These are phyloP conservation scores for Spondyliosoma cantharus DNA, from an alignment of 2,797 vertebrate genomes.

Conservation along the genomic window DNA sequence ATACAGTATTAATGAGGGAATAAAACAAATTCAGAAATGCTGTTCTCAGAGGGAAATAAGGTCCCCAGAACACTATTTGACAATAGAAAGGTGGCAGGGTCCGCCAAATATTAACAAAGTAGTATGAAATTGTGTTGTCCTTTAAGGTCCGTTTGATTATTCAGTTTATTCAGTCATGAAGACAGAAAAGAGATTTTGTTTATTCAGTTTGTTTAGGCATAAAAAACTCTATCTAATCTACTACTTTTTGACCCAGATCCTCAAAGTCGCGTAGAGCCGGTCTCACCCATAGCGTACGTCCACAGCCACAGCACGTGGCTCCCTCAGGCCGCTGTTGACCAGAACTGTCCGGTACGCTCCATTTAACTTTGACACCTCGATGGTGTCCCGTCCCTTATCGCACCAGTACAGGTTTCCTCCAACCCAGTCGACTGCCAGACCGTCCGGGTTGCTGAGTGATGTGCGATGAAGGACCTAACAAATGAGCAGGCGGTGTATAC, in stretches of 20 bases:
- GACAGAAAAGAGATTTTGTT: too few relatives aligned
- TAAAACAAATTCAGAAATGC: too few relatives aligned
- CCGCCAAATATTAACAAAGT: too few relatives aligned
- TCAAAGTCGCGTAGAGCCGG: background rate
- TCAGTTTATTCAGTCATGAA: too few relatives aligned
- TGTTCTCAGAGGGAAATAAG: too few relatives aligned
- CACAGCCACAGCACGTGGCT: constrained; percentile 94
- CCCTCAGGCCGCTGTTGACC: constrained; percentile 93
- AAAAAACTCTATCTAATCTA: too few relatives aligned
- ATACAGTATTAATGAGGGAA: too few relatives aligned
- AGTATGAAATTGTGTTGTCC: too few relatives aligned
- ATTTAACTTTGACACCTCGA: constrained; percentile 97
- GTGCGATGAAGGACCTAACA: constrained; percentile 96
- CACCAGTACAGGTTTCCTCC: constrained; percentile 99
- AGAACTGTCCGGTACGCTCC: constrained; percentile 95
- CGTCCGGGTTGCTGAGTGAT: constrained; percentile 96
- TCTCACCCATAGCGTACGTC: constrained; percentile 95
- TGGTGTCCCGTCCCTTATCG: constrained; percentile 98
- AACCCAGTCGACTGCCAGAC: constrained; percentile 98
- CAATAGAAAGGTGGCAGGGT: too few relatives aligned
- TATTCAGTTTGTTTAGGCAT: too few relatives aligned
- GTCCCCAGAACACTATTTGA: too few relatives aligned
- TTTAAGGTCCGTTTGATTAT: too few relatives aligned
- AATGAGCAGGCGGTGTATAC: constrained; percentile 33
- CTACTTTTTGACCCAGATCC: background rate